Conservation (phyloP, 2,888 invertebrate genomes). For the Villa cingulata region DNA sequence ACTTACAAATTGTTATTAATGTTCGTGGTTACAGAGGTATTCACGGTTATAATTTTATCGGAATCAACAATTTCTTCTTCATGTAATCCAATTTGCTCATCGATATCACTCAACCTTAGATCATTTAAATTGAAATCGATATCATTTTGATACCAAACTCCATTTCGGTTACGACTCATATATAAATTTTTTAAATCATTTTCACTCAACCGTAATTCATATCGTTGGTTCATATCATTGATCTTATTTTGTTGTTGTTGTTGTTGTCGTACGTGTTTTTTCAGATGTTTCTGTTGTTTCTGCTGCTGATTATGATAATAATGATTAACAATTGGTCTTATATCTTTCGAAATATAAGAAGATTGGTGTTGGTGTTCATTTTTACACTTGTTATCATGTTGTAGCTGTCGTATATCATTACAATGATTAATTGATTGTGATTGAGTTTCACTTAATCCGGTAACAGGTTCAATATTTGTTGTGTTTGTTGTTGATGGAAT, state of each 20-base stretch:
- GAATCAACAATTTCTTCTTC: background rate
- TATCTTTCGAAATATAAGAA: background rate
- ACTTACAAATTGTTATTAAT: background rate
- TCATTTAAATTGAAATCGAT: slow-evolving; percentile 18
- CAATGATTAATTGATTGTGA: slow-evolving; percentile 17
- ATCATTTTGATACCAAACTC: slow-evolving; percentile 23
- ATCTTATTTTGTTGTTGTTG: background rate
- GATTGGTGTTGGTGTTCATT: background rate
- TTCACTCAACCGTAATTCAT: slow-evolving; percentile 8
- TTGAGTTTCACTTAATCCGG: slow-evolving; percentile 24
- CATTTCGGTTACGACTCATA: slow-evolving; percentile 30
- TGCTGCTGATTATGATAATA: no score
- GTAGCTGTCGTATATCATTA: background rate
- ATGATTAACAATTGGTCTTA: slow-evolving; percentile 3
- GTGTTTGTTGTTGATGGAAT: background rate
- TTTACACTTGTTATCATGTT: background rate
- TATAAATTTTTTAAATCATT: slow-evolving; percentile 28
- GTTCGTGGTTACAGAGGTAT: background rate
- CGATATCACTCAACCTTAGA: slow-evolving; percentile 33
- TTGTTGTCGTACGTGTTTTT: no score
- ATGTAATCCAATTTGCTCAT: slow-evolving; percentile 22
- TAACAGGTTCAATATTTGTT: background rate
- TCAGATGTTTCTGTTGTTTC: background rate
- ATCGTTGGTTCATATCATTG: slow-evolving; percentile 4
- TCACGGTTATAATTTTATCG: background rate